Evolutionary conservation across 1,140 invertebrate species (phyloP), one percentile per base, ranked within the genome.

Genomic region (Drosophila parvula): DNA sequence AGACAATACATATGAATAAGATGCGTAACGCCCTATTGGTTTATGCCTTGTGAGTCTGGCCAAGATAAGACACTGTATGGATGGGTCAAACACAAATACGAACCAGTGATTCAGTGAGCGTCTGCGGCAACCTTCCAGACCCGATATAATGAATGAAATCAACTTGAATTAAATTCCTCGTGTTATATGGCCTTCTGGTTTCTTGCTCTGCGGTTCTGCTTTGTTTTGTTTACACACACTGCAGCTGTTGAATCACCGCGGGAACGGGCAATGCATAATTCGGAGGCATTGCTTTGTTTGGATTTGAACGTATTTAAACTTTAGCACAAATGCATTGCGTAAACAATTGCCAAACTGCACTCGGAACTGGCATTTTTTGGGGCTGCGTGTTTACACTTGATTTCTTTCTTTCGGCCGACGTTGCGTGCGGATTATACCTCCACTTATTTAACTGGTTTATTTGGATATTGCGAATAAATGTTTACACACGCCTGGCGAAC

Each of bases 341-440:
- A 86, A 85, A 85, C 79, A 86, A 88, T 79, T 76, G 64, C 75
- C 79, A 71, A 63, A 79, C 45, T 81, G 74, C 61, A 84, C 59
- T 83, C 61, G 57, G n/a, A 64, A 45, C 32, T 50, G 56, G 45
- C 43, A 34, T 34, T 36, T 45, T 51, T 53, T 50, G 5, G 27
- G 38, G 16, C 43, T 34, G 40, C 32, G 32, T 74, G 65, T 76
- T 75, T 73, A 65, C 81, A 83, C 62, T 69, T 60, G 61, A 43
- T 70, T 71, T 30, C 57, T 70, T 71, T 30, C 57, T 56, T 41
- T 60, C 16, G 48, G 38, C 55, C 41, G 16, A 30, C 53, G 38
- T 62, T 50, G 61, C 53, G 65, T 69, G 30, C 51, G 38, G 60
- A 65, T 68, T 68, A 68, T 68, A 68, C 65, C 18, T 67, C 32